Evolutionary conservation across 2,797 vertebrate genomes (phyloP).

Genomic region (Chaetophractus vellerosus): DNA sequence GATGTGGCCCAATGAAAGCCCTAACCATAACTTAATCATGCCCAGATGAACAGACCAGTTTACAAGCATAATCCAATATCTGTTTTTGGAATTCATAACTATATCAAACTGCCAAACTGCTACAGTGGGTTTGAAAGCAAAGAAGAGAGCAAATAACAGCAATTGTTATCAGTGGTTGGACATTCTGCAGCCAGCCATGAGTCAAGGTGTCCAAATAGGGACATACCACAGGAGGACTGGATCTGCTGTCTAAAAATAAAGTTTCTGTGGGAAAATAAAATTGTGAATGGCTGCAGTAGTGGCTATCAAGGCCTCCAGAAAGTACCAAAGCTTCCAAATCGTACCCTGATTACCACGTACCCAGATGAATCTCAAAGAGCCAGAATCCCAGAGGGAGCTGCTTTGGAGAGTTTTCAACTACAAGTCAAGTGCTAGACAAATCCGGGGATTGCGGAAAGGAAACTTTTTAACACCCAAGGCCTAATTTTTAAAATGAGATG

Average conservation of each 20-base stretch:
- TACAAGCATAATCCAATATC: too few relatives aligned
- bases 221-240: too few relatives aligned
- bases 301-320: background rate
- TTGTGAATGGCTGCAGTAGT: background rate
- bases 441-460: background rate
- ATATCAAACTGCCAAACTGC: too few relatives aligned
- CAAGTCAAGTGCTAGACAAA: background rate
- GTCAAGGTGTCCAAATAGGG: background rate
- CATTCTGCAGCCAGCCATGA: background rate
- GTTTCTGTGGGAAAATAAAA: background rate
- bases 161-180: background rate
- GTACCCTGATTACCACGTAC: too few relatives aligned
- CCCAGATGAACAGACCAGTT: too few relatives aligned
- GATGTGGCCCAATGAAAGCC: too few relatives aligned
- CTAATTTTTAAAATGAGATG: background rate
- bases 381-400: background rate
- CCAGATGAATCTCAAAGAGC: background rate
- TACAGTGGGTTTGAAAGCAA: background rate
- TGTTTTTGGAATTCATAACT: too few relatives aligned
- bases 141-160: background rate
- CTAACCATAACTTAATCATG: too few relatives aligned
- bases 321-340: background rate
- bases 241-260: background rate
- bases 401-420: background rate
- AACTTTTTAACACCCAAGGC: background rate